phyloP scores from a whole-genome alignment of 2,888 invertebrate species.

The Smittia sp. region DNA sequence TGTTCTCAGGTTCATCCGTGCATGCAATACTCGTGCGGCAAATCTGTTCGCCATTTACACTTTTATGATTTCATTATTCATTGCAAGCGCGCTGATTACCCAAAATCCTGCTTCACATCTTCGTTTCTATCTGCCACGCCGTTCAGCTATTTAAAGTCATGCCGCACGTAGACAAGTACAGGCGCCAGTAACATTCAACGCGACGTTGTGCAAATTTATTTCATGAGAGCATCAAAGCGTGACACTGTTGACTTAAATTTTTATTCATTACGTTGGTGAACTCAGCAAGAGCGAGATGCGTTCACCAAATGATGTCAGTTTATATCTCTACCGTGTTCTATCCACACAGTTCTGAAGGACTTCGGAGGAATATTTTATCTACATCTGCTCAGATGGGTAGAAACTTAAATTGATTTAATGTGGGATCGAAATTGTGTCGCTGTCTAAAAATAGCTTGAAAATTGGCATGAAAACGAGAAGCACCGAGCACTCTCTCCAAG shows the following conservation, averaged over 20 bases:
- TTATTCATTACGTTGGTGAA: constrained; percentile 23
- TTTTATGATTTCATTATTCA: constrained; percentile 26
- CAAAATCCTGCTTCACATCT: neutral
- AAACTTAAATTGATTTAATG: neutral
- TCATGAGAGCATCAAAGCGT: neutral
- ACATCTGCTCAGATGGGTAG: too few relatives aligned
- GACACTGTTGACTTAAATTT: constrained; percentile 12
- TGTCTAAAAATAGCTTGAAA: neutral
- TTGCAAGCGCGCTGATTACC: neutral
- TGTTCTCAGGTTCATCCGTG: neutral
- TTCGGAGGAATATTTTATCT: too few relatives aligned
- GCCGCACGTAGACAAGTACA: neutral
- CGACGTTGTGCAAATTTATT: neutral
- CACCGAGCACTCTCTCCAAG: neutral
- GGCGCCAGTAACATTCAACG: too few relatives aligned
- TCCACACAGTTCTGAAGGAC: too few relatives aligned
- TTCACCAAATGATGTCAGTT: too few relatives aligned
- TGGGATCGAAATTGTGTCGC: neutral
- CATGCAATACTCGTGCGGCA: neutral
- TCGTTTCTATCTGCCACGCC: neutral
- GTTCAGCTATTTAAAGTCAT: neutral
- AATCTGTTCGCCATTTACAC: neutral
- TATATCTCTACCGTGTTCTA: too few relatives aligned
- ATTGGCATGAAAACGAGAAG: neutral
- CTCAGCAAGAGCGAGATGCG: too few relatives aligned